Conservation (phyloP, 2,113 vertebrate species). For the Coptodon rendalli region DNA sequence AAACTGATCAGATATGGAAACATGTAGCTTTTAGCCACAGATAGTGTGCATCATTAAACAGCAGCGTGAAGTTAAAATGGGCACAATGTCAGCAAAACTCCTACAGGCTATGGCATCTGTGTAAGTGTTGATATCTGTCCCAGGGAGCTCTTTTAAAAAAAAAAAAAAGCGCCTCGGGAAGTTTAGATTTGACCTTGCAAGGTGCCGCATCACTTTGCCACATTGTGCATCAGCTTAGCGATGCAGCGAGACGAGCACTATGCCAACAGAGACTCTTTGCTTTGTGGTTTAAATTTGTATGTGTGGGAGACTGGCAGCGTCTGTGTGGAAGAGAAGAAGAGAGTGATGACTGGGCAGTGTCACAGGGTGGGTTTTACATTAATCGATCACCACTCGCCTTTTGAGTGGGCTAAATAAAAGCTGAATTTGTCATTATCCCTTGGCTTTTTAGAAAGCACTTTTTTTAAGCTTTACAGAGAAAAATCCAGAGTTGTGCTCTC, state of each 20-base stretch:
- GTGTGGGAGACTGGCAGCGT: not conserved
- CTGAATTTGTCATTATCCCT: not conserved
- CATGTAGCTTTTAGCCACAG: not conserved
- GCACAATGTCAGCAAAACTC: not conserved
- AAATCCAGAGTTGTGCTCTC: slow-evolving; percentile 4
- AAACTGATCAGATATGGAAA: not conserved
- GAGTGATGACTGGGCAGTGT: slow-evolving; percentile 39
- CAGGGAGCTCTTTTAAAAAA: not conserved
- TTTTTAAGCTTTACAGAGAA: not conserved
- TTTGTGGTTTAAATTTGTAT: not conserved
- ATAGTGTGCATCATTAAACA: not conserved
- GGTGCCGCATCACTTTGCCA: not conserved
- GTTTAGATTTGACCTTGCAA: slow-evolving; percentile 27
- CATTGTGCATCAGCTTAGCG: not conserved
- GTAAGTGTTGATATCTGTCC: slow-evolving; percentile 6
- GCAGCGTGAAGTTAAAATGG: not conserved
- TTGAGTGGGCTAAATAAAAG: slow-evolving; percentile 39
- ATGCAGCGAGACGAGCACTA: not conserved
- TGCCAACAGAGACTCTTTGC: not conserved
- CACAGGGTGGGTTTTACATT: slow-evolving; percentile 11
- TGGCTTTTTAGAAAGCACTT: slow-evolving; percentile 14
- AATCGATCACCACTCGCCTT: slow-evolving; percentile 36
- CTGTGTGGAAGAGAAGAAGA: not conserved
- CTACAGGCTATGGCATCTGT: slow-evolving; percentile 13
- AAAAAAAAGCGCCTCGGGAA: not conserved